Conservation (phyloP, 30 jellyfish, hydroid and myxozoan species). For the Hydractinia echinata region DNA sequence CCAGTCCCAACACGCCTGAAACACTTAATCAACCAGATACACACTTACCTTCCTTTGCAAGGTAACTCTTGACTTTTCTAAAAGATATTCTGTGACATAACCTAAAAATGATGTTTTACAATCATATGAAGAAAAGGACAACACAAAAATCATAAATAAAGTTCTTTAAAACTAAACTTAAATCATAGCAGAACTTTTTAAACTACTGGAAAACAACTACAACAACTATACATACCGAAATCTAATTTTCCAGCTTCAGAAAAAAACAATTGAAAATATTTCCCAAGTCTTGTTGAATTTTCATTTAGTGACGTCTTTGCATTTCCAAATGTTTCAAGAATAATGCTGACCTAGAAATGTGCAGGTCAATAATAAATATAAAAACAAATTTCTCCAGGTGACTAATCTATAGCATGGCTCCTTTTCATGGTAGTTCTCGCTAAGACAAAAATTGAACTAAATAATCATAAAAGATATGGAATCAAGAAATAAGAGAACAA, state of each 20-base stretch:
- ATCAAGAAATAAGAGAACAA: too few relatives aligned
- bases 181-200: not conserved
- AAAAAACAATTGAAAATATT: conserved; percentile 49
- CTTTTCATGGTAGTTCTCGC: too few relatives aligned
- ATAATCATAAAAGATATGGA: too few relatives aligned
- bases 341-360: conserved; percentile 41
- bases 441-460: too few relatives aligned
- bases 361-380: not conserved
- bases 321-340: conserved; percentile 80
- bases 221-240: conserved; percentile 38
- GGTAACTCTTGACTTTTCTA: conserved; percentile 64
- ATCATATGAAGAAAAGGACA: not conserved
- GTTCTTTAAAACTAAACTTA: not conserved
- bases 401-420: too few relatives aligned
- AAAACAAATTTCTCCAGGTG: too few relatives aligned
- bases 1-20: too few relatives aligned
- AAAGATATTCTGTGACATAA: conserved; percentile 59
- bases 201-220: not conserved
- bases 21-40: not conserved
- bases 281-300: conserved; percentile 75
- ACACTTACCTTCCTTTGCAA: conserved; percentile 49
- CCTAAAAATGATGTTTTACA: conserved; percentile 26
- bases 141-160: not conserved
- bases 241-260: conserved; percentile 35
- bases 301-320: conserved; percentile 64